Evolutionary conservation across 2,113 vertebrate genomes (phyloP).

Genomic region (Octodon degus): DNA sequence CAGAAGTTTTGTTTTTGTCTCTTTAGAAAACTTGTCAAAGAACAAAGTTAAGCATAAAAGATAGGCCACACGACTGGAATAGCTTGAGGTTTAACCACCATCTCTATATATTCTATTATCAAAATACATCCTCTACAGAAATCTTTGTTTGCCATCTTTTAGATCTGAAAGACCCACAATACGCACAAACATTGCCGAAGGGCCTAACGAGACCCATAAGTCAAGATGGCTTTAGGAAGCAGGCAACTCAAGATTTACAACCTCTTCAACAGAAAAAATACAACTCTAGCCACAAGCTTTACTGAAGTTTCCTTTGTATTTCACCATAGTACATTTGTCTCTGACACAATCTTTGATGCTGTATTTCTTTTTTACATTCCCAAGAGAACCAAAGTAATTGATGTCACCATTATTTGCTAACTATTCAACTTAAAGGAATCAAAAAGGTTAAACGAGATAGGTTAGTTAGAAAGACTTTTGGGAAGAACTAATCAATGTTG

Average conservation of each 20-base stretch:
- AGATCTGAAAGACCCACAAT: slow-evolving; percentile 56
- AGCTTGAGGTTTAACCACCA: slow-evolving; percentile 28
- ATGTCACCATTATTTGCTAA: background rate
- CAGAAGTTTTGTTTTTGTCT: slow-evolving; percentile 47
- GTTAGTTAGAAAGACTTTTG: background rate
- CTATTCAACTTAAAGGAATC: slow-evolving; percentile 15
- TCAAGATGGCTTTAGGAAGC: slow-evolving; percentile 60
- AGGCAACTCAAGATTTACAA: slow-evolving; percentile 69
- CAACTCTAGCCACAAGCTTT: slow-evolving; percentile 46
- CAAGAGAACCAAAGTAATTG: slow-evolving; percentile 49
- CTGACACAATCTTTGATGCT: slow-evolving; percentile 25
- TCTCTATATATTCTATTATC: background rate
- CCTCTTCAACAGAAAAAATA: slow-evolving; percentile 66
- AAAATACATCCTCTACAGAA: slow-evolving; percentile 28
- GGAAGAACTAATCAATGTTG: slow-evolving; percentile 42
- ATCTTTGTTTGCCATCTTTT: slow-evolving; percentile 58
- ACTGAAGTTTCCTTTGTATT: slow-evolving; percentile 62
- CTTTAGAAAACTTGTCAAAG: slow-evolving; percentile 60
- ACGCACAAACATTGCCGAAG: slow-evolving; percentile 39
- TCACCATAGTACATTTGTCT: slow-evolving; percentile 51
- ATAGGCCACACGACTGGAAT: slow-evolving; percentile 36
- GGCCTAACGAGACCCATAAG: slow-evolving; percentile 50
- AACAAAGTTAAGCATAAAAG: slow-evolving; percentile 57
- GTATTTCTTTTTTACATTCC: slow-evolving; percentile 52
- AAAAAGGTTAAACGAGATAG: slow-evolving; percentile 57